phyloP scores from a whole-genome alignment of 2,113 vertebrate species.

The Perognathus longimembris region DNA sequence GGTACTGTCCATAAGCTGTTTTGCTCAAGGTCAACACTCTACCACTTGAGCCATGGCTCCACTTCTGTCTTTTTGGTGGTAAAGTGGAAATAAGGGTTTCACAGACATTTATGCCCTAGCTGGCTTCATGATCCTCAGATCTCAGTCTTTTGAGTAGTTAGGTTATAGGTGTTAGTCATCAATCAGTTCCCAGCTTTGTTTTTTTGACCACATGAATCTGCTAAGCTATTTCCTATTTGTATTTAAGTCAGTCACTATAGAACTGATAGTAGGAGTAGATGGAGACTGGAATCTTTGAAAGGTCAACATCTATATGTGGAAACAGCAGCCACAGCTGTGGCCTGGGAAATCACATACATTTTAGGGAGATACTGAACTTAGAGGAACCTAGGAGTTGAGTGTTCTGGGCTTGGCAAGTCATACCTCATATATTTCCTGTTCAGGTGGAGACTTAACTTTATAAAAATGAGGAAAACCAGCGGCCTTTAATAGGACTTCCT shows the following conservation, averaged over 20 bases:
- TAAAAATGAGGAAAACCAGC: background rate
- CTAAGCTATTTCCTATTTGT: background rate
- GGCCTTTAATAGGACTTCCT: background rate
- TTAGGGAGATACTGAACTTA: background rate
- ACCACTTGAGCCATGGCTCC: no score
- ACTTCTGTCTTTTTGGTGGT: no score
- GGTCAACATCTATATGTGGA: background rate
- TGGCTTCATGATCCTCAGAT: no score
- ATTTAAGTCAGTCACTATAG: background rate
- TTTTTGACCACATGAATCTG: background rate
- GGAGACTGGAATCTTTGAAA: background rate
- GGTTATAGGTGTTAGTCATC: no score
- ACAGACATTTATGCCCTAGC: no score
- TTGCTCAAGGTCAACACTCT: no score
- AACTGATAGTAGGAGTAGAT: background rate
- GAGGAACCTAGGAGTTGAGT: background rate
- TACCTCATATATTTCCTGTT: background rate
- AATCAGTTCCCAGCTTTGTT: background rate
- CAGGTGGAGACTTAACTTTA: slow-evolving; percentile 22
- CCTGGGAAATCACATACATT: background rate
- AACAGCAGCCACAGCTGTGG: background rate
- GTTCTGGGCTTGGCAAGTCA: background rate
- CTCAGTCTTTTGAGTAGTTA: no score
- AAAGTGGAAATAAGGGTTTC: no score
- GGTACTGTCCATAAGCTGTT: no score